phyloP scores from a whole-genome alignment of 2,797 vertebrate species.

The Gallirallus australis region DNA sequence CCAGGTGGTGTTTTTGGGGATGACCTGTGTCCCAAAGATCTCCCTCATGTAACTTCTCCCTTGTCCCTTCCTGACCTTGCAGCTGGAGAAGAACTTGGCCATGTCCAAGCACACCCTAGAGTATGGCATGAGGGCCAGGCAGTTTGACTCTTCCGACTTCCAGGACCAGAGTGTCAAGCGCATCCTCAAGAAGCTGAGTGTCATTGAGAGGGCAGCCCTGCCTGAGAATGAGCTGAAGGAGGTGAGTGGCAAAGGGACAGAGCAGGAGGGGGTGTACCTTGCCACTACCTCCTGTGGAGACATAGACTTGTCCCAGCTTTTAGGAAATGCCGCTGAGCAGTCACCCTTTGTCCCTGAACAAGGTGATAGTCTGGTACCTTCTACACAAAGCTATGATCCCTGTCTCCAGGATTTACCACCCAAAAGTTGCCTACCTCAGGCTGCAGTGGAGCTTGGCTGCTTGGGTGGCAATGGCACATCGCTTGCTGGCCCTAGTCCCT shows the following conservation, averaged over 20 bases:
- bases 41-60: neutral
- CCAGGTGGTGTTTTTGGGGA: neutral
- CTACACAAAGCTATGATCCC: neutral
- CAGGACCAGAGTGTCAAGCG: constrained; percentile 84
- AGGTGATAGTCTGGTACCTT: neutral
- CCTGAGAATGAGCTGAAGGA: constrained; percentile 83
- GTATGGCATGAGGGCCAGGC: constrained; percentile 85
- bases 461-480: neutral
- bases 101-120: constrained; percentile 90
- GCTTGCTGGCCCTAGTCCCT: neutral
- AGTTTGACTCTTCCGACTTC: constrained; percentile 90
- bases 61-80: neutral
- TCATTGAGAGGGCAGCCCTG: constrained; percentile 90
- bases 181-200: constrained; percentile 90
- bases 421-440: neutral
- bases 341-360: neutral
- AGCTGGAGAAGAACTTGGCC: constrained; percentile 89
- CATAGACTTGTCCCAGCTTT: neutral
- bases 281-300: neutral
- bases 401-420: neutral
- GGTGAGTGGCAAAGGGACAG: constrained; percentile 74
- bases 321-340: neutral
- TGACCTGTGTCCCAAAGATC: neutral
- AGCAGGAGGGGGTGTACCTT: neutral
- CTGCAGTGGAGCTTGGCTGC: neutral